Percentiles rank a stretch among this genome's conserved stretches.
Conservation (phyloP, 2,113 vertebrate species). For the Athene cunicularia region DNA sequence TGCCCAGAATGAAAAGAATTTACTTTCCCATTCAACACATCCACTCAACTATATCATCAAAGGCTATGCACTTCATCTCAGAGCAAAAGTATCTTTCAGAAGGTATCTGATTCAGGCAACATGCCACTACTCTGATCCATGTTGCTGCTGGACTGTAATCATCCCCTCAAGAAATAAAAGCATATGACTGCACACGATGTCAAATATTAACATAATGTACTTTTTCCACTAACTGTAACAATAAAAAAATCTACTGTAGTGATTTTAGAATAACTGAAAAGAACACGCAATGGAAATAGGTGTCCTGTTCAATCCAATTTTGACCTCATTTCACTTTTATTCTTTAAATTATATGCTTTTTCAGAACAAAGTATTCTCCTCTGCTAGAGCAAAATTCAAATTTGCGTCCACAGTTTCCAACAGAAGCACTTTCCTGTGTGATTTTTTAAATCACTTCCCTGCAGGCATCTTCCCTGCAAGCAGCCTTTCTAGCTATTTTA, state of each 20-base stretch:
- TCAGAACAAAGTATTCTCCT: not conserved
- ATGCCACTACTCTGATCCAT: not conserved
- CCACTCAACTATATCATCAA: not conserved
- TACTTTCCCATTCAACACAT: not conserved
- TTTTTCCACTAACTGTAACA: not conserved
- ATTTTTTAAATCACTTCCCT: not conserved
- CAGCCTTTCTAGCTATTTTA: not conserved
- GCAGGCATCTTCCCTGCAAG: not conserved
- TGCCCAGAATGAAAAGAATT: accelerated
- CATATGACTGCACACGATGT: not conserved
- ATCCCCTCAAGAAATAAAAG: not conserved
- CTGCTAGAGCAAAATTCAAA: not conserved
- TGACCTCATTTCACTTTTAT: not conserved
- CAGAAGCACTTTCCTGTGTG: not conserved
- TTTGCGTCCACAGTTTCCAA: not conserved
- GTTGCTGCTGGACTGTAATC: not conserved
- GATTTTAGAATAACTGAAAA: not conserved
- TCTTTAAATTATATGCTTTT: not conserved
- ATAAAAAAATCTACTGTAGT: not conserved
- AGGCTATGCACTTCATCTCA: not conserved
- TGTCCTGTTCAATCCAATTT: not conserved
- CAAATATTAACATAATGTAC: not conserved
- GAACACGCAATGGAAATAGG: not conserved
- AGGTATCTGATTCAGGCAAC: not conserved
- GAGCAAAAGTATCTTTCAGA: not conserved